Percentiles rank a stretch among this genome's conserved stretches.
Conservation (phyloP, 37 sponge, comb jelly and placozoan genomes). For the Spongilla lacustris region DNA sequence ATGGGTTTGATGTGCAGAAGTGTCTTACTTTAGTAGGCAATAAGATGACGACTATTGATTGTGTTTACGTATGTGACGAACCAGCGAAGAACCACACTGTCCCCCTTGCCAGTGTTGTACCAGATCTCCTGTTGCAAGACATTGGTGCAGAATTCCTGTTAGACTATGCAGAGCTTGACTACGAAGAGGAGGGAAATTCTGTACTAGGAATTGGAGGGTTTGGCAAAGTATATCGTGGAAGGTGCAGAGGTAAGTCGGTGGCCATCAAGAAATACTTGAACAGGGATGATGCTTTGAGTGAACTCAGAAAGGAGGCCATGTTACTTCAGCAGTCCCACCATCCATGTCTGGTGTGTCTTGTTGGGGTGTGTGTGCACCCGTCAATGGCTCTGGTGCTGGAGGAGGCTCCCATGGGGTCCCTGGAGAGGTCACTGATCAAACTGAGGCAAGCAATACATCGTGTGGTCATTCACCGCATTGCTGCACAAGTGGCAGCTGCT, state of each 20-base stretch:
- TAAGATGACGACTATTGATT: slow-evolving; percentile 41
- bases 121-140: slow-evolving; percentile 86
- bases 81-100: slow-evolving; percentile 46
- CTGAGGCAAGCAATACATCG: slow-evolving; percentile 62
- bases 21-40: slow-evolving; percentile 29
- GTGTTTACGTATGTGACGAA: slow-evolving; percentile 21
- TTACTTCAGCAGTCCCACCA: slow-evolving; percentile 77
- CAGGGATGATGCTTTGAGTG: slow-evolving; percentile 59
- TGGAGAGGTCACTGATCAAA: slow-evolving; percentile 67
- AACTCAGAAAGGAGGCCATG: slow-evolving; percentile 74
- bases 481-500: slow-evolving; percentile 83
- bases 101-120: slow-evolving; percentile 66
- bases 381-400: slow-evolving; percentile 87
- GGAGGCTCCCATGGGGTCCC: slow-evolving; percentile 83
- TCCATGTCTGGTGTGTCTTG: slow-evolving; percentile 85
- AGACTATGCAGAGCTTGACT: slow-evolving; percentile 54
- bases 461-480: slow-evolving; percentile 72
- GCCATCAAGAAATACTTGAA: slow-evolving; percentile 79
- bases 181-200: slow-evolving; percentile 55
- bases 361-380: slow-evolving; percentile 79
- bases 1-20: slow-evolving; percentile 47
- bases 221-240: slow-evolving; percentile 87
- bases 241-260: slow-evolving; percentile 67
- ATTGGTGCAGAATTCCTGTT: slow-evolving; percentile 71
- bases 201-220: slow-evolving; percentile 85